phyloP scores from a whole-genome alignment of 2,888 invertebrate species.

The Bombyx huttoni region DNA sequence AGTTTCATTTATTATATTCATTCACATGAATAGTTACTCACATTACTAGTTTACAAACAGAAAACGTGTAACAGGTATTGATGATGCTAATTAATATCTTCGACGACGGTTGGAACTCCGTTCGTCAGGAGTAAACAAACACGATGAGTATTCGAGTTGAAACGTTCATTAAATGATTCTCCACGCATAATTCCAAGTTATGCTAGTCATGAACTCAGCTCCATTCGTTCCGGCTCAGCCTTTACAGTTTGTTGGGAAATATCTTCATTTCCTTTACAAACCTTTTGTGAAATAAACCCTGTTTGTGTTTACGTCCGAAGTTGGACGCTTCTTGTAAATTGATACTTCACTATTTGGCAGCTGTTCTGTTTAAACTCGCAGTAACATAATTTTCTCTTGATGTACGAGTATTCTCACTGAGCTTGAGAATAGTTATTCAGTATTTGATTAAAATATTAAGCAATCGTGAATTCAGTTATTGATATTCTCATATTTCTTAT shows the following conservation, averaged over 20 bases:
- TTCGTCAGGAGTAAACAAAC: no score
- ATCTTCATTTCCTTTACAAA: constrained; percentile 4
- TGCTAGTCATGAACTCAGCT: background rate
- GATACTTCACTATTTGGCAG: background rate
- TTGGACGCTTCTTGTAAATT: background rate
- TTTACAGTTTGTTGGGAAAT: constrained; percentile 3
- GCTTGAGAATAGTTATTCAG: no score
- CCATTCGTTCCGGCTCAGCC: constrained; percentile 1
- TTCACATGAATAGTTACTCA: background rate
- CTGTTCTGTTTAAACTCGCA: background rate
- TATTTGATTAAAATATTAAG: no score
- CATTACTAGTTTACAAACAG: background rate
- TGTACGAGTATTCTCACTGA: no score
- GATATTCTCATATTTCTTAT: no score
- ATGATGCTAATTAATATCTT: background rate
- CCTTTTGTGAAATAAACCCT: background rate
- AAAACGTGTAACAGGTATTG: background rate
- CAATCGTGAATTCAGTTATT: no score
- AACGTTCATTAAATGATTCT: background rate
- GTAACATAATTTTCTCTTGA: no score
- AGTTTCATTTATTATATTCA: no score
- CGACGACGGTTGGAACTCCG: no score
- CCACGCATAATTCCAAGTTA: background rate
- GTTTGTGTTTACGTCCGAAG: background rate
- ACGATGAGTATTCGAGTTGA: background rate